phyloP scores from a whole-genome alignment of 2,888 invertebrate genomes.

The Carpatolechia fugitivella region DNA sequence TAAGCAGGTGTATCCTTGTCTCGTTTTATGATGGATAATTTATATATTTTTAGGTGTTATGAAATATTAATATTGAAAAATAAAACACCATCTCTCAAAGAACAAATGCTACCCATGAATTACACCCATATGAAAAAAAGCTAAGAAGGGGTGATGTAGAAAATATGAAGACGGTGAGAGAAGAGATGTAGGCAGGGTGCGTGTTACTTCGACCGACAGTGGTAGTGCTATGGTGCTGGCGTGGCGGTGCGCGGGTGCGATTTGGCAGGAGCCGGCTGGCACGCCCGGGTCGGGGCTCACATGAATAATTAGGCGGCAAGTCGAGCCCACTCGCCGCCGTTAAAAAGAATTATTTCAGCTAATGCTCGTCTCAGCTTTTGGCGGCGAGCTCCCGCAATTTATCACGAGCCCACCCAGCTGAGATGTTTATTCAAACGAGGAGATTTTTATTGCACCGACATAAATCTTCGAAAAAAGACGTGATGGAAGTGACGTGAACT shows the following conservation, averaged over 20 bases:
- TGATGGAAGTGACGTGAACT: slow-evolving; percentile 60
- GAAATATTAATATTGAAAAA: too few relatives aligned
- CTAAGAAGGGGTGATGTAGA: background rate
- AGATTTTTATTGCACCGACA: slow-evolving; percentile 75
- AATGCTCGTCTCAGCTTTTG: slow-evolving; percentile 66
- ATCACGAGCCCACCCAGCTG: slow-evolving; percentile 59
- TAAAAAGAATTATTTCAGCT: slow-evolving; percentile 69
- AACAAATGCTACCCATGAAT: too few relatives aligned
- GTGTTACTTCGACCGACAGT: background rate
- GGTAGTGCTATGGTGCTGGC: background rate
- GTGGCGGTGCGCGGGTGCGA: background rate
- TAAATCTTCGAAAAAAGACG: slow-evolving; percentile 63
- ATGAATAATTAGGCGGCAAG: slow-evolving; percentile 61
- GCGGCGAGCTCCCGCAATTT: slow-evolving; percentile 64
- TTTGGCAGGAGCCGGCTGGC: slow-evolving; percentile 24
- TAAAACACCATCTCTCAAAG: too few relatives aligned
- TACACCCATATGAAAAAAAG: too few relatives aligned
- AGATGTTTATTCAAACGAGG: slow-evolving; percentile 76
- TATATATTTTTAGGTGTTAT: too few relatives aligned
- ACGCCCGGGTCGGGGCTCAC: slow-evolving; percentile 33
- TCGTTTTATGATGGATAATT: too few relatives aligned
- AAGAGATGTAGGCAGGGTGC: background rate
- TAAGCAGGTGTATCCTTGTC: too few relatives aligned
- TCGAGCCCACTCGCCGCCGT: slow-evolving; percentile 51
- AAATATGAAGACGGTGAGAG: background rate